Evolutionary conservation across 1,140 invertebrate genomes (phyloP).

Genomic region (Lerema accius): DNA sequence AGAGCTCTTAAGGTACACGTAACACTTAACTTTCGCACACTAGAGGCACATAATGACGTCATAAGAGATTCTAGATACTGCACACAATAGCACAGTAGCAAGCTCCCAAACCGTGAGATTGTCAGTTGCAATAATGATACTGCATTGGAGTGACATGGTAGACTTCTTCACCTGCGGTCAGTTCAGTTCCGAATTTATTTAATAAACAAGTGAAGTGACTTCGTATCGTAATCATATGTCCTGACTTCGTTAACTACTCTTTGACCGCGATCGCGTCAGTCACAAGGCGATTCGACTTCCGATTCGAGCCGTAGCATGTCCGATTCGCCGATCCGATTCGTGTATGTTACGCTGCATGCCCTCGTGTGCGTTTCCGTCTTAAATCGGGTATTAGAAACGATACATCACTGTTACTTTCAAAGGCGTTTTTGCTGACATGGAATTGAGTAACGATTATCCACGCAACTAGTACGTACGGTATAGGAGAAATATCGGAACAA

Average conservation of each 20-base stretch:
- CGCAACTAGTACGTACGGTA: conserved; percentile 59
- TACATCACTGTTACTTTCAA: conserved; percentile 74
- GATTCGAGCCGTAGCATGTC: conserved; percentile 37
- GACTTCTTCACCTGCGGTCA: conserved; percentile 65
- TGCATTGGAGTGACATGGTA: conserved; percentile 77
- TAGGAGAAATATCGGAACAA: conserved; percentile 44
- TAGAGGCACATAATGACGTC: conserved; percentile 37
- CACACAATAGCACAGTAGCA: conserved; percentile 49
- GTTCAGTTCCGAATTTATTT: conserved; percentile 45
- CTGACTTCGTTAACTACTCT: conserved; percentile 28
- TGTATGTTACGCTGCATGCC: conserved; percentile 51
- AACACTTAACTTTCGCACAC: conserved; percentile 40
- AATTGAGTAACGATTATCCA: conserved; percentile 61
- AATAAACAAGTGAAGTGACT: conserved; percentile 5
- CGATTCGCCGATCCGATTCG: conserved; percentile 50
- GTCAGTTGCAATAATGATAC: conserved; percentile 75
- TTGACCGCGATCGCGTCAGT: conserved; percentile 12
- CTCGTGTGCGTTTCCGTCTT: conserved; percentile 55
- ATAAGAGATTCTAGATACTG: conserved; percentile 52
- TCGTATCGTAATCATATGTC: no score
- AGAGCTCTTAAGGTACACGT: conserved; percentile 36
- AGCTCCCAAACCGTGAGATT: conserved; percentile 60
- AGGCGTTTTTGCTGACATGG: conserved; percentile 54
- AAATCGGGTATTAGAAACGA: conserved; percentile 45
- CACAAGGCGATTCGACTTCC: conserved; percentile 24